Evolutionary conservation across 2,113 vertebrate genomes (phyloP).

Genomic region (Rhinoderma darwinii): DNA sequence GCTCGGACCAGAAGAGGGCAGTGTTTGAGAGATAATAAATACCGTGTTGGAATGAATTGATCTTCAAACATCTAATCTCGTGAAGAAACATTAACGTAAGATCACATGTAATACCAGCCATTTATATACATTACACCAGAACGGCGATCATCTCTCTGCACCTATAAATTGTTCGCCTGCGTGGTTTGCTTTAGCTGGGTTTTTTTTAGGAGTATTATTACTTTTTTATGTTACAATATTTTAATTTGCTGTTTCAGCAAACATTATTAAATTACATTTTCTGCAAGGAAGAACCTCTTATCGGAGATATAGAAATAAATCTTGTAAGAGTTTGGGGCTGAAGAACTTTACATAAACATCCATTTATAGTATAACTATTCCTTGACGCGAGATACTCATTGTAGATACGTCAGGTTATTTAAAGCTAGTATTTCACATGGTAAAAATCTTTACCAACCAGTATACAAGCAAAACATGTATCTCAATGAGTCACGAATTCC

Average conservation of each 20-base stretch:
- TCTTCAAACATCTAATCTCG: neutral
- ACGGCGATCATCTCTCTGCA: neutral
- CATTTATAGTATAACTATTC: neutral
- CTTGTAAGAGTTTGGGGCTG: no score
- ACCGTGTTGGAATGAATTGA: neutral
- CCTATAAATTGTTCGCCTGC: neutral
- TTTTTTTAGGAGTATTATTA: neutral
- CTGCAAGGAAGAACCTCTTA: neutral
- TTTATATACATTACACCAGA: neutral
- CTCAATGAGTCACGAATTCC: neutral
- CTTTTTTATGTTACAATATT: neutral
- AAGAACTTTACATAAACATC: neutral
- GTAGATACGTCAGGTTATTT: neutral
- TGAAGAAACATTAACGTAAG: neutral
- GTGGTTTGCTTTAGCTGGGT: neutral
- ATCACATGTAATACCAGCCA: neutral
- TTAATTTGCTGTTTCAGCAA: neutral
- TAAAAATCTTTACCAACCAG: neutral
- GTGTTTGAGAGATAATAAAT: neutral
- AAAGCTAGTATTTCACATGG: neutral
- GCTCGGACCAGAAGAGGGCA: neutral
- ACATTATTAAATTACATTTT: conserved; percentile 1
- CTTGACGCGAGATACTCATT: neutral
- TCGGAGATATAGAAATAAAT: neutral
- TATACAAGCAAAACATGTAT: neutral